Evolutionary conservation across 2,113 vertebrate genomes (phyloP).

Genomic region (Engraulis encrasicolus): DNA sequence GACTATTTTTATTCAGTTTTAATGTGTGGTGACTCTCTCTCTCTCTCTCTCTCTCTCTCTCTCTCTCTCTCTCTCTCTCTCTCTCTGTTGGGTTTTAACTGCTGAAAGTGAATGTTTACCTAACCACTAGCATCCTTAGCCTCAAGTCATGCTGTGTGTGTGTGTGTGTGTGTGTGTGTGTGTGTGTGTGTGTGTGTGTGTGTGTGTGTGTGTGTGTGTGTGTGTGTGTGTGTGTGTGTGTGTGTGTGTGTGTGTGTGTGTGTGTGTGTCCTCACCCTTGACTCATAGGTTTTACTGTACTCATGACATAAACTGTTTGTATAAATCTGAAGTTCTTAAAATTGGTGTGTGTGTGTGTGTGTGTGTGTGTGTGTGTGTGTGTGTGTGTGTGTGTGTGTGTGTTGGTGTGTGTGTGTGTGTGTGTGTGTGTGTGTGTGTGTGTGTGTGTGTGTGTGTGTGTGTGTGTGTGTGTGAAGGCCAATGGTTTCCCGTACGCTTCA

Average conservation of each 20-base stretch:
- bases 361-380: background rate
- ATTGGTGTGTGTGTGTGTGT: too few relatives aligned
- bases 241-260: background rate
- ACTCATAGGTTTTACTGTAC: too few relatives aligned
- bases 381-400: conserved; percentile 15
- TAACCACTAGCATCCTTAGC: too few relatives aligned
- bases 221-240: background rate
- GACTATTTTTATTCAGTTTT: too few relatives aligned
- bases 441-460: background rate
- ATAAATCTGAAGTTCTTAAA: background rate
- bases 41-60: too few relatives aligned
- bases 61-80: too few relatives aligned
- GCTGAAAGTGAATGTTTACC: too few relatives aligned
- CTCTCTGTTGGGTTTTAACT: too few relatives aligned
- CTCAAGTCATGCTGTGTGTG: background rate
- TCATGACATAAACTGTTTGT: background rate
- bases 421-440: conserved; percentile 15
- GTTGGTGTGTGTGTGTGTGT: conserved; percentile 7
- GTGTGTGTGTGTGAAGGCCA: too few relatives aligned
- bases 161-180: conserved; percentile 25
- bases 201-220: conserved; percentile 27
- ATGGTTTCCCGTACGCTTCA: too few relatives aligned
- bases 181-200: conserved; percentile 19
- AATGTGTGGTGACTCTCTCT: too few relatives aligned
- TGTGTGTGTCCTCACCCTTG: too few relatives aligned